Evolutionary conservation across 1,140 invertebrate species (phyloP), one percentile per base, ranked within the genome.

Genomic region (Artemia franciscana): DNA sequence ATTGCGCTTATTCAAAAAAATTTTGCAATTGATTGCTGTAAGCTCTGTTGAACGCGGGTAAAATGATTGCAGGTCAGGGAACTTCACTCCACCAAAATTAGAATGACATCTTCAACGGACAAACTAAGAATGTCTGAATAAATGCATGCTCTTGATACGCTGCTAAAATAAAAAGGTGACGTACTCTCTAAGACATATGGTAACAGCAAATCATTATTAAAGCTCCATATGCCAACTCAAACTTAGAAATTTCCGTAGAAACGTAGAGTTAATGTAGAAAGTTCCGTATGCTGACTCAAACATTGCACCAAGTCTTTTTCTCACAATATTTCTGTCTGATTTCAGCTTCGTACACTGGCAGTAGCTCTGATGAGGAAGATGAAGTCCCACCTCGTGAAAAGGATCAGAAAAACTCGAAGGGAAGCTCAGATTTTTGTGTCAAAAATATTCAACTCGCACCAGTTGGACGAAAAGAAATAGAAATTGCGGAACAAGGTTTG

Each of bases 401-500:
- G 72, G 75, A 80, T 9, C 87, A 92, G 73, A 84, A 82, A 67
- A 87, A 83, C 59, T 82, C 85, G 0, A 81, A 80, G 63, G 85
- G 86, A 1, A 86, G 83, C 67, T 78, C 79, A 0, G 88, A 93
- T 68, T 93, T 94, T 75, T 93, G 90, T 73, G 88, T 95, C 2
- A 78, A 85, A 63, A 95, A 89, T 74, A 89, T 91, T 51, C 84
- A 85, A 61, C 88, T 94, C 69, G 83, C 91, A 70, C 87, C 87
- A 0, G 96, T 93, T 73, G 94, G 94, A 0, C 77, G 93, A 24
- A 72, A 92, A 60, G 94, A 97, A 77, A 97, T 98, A 68, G 92
- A 97, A 75, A 95, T 97, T 66, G 92, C 92, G n/a, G 92, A 98
- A 70, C 92, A 95, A 77, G 83, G 83, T 84, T 71, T n/a, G n/a